Evolutionary conservation across 2,797 vertebrate genomes (phyloP).

Genomic region (Oreochromis grahami): DNA sequence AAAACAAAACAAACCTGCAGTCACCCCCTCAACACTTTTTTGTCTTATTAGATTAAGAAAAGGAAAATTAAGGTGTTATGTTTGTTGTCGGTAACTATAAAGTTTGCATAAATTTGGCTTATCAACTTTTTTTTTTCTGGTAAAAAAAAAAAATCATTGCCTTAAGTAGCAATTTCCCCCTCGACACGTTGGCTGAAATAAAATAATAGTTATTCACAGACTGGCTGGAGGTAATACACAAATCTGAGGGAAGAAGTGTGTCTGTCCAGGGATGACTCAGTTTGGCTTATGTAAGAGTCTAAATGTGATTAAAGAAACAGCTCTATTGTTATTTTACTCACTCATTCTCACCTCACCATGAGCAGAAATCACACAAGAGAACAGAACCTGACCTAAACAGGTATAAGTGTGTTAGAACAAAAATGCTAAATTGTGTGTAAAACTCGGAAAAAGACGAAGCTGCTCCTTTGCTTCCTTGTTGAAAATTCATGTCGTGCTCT

Average conservation of each 20-base stretch:
- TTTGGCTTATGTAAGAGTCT: conserved; percentile 40
- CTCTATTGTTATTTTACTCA: conserved; percentile 1
- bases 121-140: background rate
- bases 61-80: background rate
- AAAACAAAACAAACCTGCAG: background rate
- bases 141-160: background rate
- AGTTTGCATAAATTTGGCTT: background rate
- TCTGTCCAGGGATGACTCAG: conserved; percentile 39
- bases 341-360: background rate
- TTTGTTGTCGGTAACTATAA: background rate
- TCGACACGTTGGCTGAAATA: background rate
- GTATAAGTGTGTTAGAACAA: background rate
- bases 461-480: background rate
- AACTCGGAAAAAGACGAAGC: background rate
- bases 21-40: background rate
- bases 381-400: background rate
- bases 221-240: background rate
- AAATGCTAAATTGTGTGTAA: background rate
- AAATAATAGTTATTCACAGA: conserved; percentile 15
- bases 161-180: background rate
- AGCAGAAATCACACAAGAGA: background rate
- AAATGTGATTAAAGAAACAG: conserved; percentile 11
- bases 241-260: conserved; percentile 12
- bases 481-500: conserved; percentile 12
- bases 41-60: background rate